These are phyloP conservation scores for Microctenopoma lineatum DNA, from an alignment of 2,797 vertebrate genomes.

Conservation along the genomic window DNA sequence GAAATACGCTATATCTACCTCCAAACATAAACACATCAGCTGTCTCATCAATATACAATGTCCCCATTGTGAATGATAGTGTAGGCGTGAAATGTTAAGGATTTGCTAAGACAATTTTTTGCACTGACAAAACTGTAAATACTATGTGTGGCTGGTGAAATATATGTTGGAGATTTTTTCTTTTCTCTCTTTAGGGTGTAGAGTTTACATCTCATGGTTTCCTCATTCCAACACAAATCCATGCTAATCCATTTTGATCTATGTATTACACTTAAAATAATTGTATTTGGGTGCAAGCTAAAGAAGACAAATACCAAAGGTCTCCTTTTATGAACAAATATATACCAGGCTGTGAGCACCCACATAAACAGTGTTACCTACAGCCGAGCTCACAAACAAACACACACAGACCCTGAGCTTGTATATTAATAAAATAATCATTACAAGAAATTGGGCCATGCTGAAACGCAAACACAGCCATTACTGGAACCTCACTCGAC, in stretches of 20 bases:
- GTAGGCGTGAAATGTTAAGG: constrained; percentile 66
- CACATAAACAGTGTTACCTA: no score
- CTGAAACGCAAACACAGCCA: constrained; percentile 60
- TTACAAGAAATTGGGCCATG: constrained; percentile 65
- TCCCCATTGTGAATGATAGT: constrained; percentile 63
- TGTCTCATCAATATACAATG: constrained; percentile 71
- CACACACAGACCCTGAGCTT: constrained; percentile 25
- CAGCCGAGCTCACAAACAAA: constrained; percentile 1
- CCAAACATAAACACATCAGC: constrained; percentile 53
- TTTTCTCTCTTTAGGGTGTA: not conserved
- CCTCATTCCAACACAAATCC: constrained; percentile 31
- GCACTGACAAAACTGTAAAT: constrained; percentile 52
- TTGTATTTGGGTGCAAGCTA: constrained; percentile 29
- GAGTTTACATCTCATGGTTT: constrained; percentile 10
- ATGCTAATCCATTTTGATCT: constrained; percentile 39
- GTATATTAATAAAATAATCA: constrained; percentile 64
- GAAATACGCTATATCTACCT: constrained; percentile 39
- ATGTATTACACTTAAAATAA: constrained; percentile 25
- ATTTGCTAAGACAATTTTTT: constrained; percentile 63
- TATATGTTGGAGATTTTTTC: constrained; percentile 29
- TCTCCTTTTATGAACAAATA: constrained; percentile 28
- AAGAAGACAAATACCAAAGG: constrained; percentile 32
- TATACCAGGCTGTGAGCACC: not conserved
- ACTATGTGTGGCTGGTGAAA: constrained; percentile 30
- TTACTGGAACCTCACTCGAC: constrained; percentile 54